Evolutionary conservation across 2,797 vertebrate genomes (phyloP).

Genomic region (Meda fulgida): DNA sequence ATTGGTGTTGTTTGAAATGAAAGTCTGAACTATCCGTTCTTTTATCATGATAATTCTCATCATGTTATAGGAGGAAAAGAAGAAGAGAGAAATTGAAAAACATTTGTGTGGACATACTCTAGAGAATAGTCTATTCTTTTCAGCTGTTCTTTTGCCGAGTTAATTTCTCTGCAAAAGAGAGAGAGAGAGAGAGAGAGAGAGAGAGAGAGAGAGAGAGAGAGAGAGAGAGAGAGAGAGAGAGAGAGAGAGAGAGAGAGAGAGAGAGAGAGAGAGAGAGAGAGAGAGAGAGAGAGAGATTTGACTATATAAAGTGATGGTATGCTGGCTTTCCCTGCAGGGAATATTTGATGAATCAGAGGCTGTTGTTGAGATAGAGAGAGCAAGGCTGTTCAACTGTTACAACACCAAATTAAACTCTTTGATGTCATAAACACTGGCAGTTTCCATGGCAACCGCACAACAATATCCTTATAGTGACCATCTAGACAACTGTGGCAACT

Average conservation of each 20-base stretch:
- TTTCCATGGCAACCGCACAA: conserved; percentile 42
- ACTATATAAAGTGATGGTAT: conserved; percentile 81
- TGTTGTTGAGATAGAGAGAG: conserved; percentile 56
- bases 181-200: conserved; percentile 42
- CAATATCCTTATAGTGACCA: conserved; percentile 29
- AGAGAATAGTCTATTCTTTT: conserved; percentile 15
- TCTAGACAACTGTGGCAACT: conserved; percentile 1
- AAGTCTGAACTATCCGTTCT: not conserved
- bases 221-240: conserved; percentile 38
- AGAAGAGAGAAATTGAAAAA: not conserved
- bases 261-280: conserved; percentile 45
- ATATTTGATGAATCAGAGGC: conserved; percentile 69
- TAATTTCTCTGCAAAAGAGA: conserved; percentile 32
- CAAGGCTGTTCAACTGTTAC: conserved; percentile 30
- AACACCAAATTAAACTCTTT: conserved; percentile 36
- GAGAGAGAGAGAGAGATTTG: conserved; percentile 52
- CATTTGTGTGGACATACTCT: not conserved
- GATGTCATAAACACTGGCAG: conserved; percentile 38
- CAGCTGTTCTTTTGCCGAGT: conserved; percentile 15
- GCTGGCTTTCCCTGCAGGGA: conserved; percentile 62
- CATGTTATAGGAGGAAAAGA: not conserved
- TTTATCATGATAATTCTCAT: not conserved
- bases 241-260: conserved; percentile 36
- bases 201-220: conserved; percentile 35
- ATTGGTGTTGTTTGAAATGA: not conserved